A percentile compares a stretch with the other conserved stretches of the same genome.
These are phyloP conservation scores for Nycteola revayana DNA, from an alignment of 2,888 invertebrate species.

Conservation along the genomic window DNA sequence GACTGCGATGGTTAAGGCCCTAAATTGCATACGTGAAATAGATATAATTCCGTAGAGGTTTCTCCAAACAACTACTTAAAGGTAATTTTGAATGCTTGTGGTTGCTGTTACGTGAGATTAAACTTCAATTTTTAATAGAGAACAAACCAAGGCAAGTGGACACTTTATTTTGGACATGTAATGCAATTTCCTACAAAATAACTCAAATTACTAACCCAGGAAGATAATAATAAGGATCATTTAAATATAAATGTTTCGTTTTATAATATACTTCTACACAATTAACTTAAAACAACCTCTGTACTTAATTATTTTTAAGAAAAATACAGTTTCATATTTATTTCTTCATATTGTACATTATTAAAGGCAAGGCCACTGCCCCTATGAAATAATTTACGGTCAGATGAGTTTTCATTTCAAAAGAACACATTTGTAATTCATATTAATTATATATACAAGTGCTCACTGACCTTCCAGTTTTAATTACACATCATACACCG, in stretches of 20 bases:
- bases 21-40: background rate
- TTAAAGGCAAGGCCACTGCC: conserved; percentile 67
- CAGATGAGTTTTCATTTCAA: conserved; percentile 71
- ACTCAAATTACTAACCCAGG: conserved; percentile 9
- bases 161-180: background rate
- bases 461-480: conserved; percentile 79
- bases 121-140: conserved; percentile 14
- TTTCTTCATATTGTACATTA: conserved; percentile 57
- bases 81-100: conserved; percentile 15
- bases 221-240: conserved; percentile 22
- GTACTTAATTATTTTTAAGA: conserved; percentile 29
- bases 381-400: conserved; percentile 77
- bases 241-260: conserved; percentile 12
- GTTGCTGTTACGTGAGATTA: conserved; percentile 16
- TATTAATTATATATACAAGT: conserved; percentile 70
- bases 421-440: conserved; percentile 71
- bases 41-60: conserved; percentile 8
- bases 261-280: conserved; percentile 22
- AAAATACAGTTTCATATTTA: conserved; percentile 47
- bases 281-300: conserved; percentile 23
- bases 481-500: conserved; percentile 66
- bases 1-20: no score
- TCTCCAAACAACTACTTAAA: conserved; percentile 10
- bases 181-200: no score
- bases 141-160: conserved; percentile 15